phyloP scores from a whole-genome alignment of 2,888 invertebrate genomes.

The Cephus sareptanus region DNA sequence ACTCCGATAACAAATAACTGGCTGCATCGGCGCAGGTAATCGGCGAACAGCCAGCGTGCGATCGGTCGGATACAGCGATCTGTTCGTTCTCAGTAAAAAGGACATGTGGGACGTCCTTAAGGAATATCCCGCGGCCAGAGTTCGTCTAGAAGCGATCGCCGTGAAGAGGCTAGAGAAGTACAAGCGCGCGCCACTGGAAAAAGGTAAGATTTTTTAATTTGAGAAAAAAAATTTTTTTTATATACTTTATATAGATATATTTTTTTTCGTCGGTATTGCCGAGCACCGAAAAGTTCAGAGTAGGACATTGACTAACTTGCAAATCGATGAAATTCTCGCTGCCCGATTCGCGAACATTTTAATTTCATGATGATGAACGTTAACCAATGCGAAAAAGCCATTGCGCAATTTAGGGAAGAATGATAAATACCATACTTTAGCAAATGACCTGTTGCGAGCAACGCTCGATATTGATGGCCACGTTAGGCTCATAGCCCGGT shows the following conservation, averaged over 20 bases:
- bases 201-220: slow-evolving; percentile 73
- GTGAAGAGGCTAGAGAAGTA: slow-evolving; percentile 98
- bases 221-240: too few relatives aligned
- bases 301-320: not conserved
- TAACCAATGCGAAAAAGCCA: not conserved
- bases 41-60: slow-evolving; percentile 97
- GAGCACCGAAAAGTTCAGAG: not conserved
- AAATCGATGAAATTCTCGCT: not conserved
- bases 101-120: slow-evolving; percentile 99
- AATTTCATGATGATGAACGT: not conserved
- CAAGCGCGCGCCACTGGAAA: slow-evolving; percentile 92
- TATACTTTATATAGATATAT: not conserved
- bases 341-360: not conserved
- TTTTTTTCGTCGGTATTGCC: not conserved
- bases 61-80: slow-evolving; percentile 98
- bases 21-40: slow-evolving; percentile 80
- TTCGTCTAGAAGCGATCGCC: slow-evolving; percentile 95
- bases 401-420: not conserved
- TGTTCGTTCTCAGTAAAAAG: slow-evolving; percentile 98
- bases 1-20: slow-evolving; percentile 64
- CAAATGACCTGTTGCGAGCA: not conserved
- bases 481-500: not conserved
- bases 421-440: not conserved
- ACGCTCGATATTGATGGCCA: not conserved
- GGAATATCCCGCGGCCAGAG: slow-evolving; percentile 93